Base-by-base conservation (phyloP, 2,888 invertebrate genomes). In the Eupsilia transversa region DNA sequence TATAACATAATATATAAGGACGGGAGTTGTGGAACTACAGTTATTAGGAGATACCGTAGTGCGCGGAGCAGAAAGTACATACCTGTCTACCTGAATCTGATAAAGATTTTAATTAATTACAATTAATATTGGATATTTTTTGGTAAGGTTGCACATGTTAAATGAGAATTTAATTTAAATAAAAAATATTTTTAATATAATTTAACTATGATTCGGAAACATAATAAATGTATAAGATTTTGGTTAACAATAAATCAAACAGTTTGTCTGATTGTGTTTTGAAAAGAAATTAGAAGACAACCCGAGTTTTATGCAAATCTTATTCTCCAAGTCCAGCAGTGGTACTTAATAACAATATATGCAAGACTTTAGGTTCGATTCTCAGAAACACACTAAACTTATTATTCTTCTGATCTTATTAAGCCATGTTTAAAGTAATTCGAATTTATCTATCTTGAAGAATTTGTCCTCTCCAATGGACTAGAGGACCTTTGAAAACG, bases 111-210 rank as follows among this genome's bases (percentile, higher is more conserved):
- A 68, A 68, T 66, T 64, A 54, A 30, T 75, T 74, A 41, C 63
- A 43, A 38, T 85, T 67, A 17, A 38, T 69, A 63, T 76, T 67
- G 77, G 77, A 86, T 60, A 46, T 6, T 33, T 56, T 76, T 86
- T 75, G 86, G 87, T 86, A 87, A 86, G 86, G 82, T 5, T 86
- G 84, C 79, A 87, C 83, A 87, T 67, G 75, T 77, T 82, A 72
- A 76, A 74, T 57, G 46, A 59, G 27, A 66, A 59, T 43, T 43
- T 35, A 14, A 35, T 17, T 67, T 59, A 3, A 77, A 56, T 3
- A 41, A 54, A 73, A 46, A 68, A n/a, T n/a, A n/a, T n/a, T n/a
- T n/a, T n/a, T 27, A 49, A 63, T n/a, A 14, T 30, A n/a, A n/a
- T n/a, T n/a, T n/a, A n/a, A n/a, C n/a, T n/a, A n/a, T n/a, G n/a